Conservation (phyloP, 2,797 vertebrate species). For the Alectoris magna region DNA sequence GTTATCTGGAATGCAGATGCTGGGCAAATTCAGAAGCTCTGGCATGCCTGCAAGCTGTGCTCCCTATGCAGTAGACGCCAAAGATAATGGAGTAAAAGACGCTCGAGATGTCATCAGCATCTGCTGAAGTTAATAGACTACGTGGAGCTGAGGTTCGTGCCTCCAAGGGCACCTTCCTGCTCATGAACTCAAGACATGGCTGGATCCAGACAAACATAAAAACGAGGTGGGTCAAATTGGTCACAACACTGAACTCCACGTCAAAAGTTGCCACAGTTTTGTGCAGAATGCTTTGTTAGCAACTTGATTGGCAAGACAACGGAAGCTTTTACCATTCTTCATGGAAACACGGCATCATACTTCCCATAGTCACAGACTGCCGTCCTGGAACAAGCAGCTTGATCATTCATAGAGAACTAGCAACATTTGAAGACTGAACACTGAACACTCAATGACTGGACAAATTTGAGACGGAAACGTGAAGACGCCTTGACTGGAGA, state of each 20-base stretch:
- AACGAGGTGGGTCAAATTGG: neutral
- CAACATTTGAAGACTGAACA: neutral
- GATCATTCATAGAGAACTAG: neutral
- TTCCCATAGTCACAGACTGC: neutral
- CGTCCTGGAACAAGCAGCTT: neutral
- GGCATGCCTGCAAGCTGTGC: constrained; percentile 68
- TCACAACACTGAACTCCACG: neutral
- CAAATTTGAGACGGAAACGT: neutral
- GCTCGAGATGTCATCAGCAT: neutral
- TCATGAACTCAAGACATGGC: neutral
- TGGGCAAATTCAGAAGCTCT: constrained; percentile 69
- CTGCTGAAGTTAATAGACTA: neutral
- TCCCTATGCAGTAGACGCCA: constrained; percentile 61
- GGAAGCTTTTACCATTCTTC: neutral
- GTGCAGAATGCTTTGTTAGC: neutral
- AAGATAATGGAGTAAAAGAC: constrained; percentile 51
- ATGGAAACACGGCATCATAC: neutral
- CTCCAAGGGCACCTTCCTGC: neutral
- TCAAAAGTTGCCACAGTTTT: neutral
- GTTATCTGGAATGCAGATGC: constrained; percentile 74
- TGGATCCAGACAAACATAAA: neutral
- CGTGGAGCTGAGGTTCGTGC: neutral
- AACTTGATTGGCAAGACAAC: neutral
- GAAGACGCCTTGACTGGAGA: neutral
- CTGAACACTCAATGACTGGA: neutral